Evolutionary conservation across 1,140 invertebrate genomes (phyloP).

Genomic region (fruit fly (Drosophila melanogaster)): DNA sequence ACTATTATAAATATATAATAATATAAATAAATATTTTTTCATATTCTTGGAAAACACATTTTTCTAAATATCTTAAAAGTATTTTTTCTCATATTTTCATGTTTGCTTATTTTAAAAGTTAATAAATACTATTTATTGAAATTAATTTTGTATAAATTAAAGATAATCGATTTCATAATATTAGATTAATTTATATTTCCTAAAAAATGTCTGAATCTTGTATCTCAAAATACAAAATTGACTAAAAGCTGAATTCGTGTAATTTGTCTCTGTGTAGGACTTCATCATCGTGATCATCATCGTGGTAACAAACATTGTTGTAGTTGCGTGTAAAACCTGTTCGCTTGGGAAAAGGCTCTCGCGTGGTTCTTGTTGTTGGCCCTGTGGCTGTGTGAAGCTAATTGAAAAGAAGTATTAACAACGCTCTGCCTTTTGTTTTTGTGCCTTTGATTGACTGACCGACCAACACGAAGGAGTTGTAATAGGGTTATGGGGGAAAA

Average conservation of each 20-base stretch:
- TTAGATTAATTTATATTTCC: no score
- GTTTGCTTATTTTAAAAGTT: no score
- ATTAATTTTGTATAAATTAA: no score
- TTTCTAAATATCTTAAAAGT: no score
- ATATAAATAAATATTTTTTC: no score
- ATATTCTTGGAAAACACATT: no score
- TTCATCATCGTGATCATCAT: constrained; percentile 43
- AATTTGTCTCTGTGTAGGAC: constrained; percentile 7
- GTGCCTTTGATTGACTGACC: constrained; percentile 72
- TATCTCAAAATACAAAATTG: no score
- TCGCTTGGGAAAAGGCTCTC: constrained; percentile 66
- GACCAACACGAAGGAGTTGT: constrained; percentile 38
- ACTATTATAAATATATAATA: no score
- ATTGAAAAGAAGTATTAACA: constrained; percentile 81
- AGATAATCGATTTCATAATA: no score
- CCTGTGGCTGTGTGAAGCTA: constrained; percentile 55
- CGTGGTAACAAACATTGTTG: constrained; percentile 46
- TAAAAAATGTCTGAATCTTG: no score
- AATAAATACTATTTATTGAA: no score
- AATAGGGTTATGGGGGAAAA: constrained; percentile 10
- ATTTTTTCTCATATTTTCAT: no score
- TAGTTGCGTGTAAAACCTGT: constrained; percentile 75
- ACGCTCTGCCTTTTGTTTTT: constrained; percentile 75
- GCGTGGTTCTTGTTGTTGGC: constrained; percentile 49
- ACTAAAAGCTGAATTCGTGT: background rate